Conservation (phyloP, 2,797 vertebrate species). For the Carcharodon carcharias region DNA sequence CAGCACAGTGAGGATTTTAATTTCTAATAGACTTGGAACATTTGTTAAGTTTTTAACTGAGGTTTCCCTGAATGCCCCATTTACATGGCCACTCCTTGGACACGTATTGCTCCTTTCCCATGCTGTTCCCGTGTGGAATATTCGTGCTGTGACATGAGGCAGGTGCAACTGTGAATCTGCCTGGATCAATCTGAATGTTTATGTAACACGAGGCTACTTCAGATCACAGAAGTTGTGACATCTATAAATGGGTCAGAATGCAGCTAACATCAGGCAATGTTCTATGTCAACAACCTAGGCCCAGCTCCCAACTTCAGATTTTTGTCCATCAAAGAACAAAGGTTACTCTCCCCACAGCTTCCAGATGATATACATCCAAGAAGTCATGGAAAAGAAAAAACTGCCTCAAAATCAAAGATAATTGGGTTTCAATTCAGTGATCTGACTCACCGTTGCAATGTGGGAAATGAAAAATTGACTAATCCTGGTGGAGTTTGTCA, state of each 20-base stretch:
- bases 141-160: background rate
- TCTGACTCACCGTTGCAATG: background rate
- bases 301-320: background rate
- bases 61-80: background rate
- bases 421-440: background rate
- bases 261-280: background rate
- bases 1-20: background rate
- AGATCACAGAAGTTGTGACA: background rate
- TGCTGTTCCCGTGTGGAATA: background rate
- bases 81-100: background rate
- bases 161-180: background rate
- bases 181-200: background rate
- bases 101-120: background rate
- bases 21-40: background rate
- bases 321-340: background rate
- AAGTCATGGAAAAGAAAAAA: background rate
- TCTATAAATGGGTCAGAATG: background rate
- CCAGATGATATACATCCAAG: background rate
- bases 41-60: background rate
- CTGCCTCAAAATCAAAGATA: background rate
- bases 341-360: background rate
- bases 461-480: background rate
- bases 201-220: background rate
- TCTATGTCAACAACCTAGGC: background rate
- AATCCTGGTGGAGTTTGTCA: background rate